Conservation (phyloP, 2,113 vertebrate genomes). For the Henicopernis longicauda region DNA sequence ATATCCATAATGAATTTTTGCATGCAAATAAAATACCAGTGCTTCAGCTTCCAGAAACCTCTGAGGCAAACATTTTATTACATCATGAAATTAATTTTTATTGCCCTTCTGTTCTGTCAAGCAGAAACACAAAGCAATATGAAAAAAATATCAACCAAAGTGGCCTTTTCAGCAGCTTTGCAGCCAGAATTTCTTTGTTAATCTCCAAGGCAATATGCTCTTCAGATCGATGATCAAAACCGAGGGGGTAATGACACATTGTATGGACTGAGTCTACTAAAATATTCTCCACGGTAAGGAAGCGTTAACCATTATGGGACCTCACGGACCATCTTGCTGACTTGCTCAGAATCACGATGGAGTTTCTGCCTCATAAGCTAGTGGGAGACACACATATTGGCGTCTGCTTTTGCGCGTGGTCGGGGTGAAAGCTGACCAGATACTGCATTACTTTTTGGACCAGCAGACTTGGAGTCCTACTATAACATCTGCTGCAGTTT, state of each 20-base stretch:
- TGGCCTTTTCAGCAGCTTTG: conserved; percentile 37
- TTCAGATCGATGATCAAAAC: conserved; percentile 22
- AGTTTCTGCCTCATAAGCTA: not conserved
- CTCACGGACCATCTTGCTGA: not conserved
- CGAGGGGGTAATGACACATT: not conserved
- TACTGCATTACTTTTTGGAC: not conserved
- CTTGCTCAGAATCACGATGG: not conserved
- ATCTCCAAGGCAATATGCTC: conserved; percentile 22
- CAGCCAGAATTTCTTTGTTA: conserved; percentile 10
- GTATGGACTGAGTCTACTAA: not conserved
- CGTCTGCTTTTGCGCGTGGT: not conserved
- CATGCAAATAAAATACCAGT: conserved; percentile 27
- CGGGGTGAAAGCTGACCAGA: not conserved
- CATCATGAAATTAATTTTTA: conserved; percentile 58
- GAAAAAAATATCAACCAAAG: not conserved
- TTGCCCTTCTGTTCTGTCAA: conserved; percentile 41
- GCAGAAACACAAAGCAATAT: conserved; percentile 33
- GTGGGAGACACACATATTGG: not conserved
- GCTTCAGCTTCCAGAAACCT: conserved; percentile 27
- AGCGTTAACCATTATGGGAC: not conserved
- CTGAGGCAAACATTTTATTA: conserved; percentile 31
- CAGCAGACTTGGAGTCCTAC: not conserved
- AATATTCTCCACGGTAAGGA: not conserved
- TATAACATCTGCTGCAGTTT: conserved; percentile 22
- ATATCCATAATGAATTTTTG: conserved; percentile 38